These are phyloP conservation scores for Tychaedon coryphoeus DNA, from an alignment of 2,113 vertebrate species.

Conservation along the genomic window DNA sequence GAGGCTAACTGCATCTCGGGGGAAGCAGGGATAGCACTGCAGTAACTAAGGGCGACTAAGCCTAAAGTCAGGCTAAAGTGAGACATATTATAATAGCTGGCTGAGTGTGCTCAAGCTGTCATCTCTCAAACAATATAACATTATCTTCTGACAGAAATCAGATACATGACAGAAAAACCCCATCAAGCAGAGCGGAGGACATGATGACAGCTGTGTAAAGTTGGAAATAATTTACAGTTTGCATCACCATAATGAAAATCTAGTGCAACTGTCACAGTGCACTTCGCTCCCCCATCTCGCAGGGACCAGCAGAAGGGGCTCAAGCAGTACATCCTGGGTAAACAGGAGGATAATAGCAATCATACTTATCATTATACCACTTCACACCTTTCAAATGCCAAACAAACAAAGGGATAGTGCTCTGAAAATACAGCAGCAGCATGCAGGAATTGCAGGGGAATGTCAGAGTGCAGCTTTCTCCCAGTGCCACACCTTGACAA, in stretches of 20 bases:
- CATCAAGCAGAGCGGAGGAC: slow-evolving; percentile 46
- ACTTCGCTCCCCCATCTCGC: slow-evolving; percentile 8
- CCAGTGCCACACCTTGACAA: fast-evolving
- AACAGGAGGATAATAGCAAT: slow-evolving; percentile 38
- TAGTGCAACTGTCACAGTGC: slow-evolving; percentile 24
- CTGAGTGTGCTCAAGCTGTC: slow-evolving; percentile 55
- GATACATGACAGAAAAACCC: slow-evolving; percentile 57
- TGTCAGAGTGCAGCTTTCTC: background rate
- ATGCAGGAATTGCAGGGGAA: background rate
- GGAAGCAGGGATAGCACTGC: background rate
- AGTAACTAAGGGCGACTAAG: background rate
- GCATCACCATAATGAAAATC: slow-evolving; percentile 66
- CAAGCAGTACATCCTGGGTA: slow-evolving; percentile 37
- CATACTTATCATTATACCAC: slow-evolving; percentile 22
- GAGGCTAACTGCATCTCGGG: background rate
- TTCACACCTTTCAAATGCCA: slow-evolving; percentile 11
- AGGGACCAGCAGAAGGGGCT: slow-evolving; percentile 28
- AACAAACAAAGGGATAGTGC: background rate
- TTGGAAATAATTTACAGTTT: slow-evolving; percentile 67
- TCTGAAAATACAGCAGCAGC: background rate
- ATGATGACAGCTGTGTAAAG: slow-evolving; percentile 56
- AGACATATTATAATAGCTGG: slow-evolving; percentile 66
- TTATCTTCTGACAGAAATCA: slow-evolving; percentile 69
- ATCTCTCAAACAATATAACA: slow-evolving; percentile 59
- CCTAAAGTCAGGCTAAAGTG: slow-evolving; percentile 55